Percentiles rank a stretch among this genome's conserved stretches.
phyloP scores from a whole-genome alignment of 2,113 vertebrate species.

The Passer domesticus region DNA sequence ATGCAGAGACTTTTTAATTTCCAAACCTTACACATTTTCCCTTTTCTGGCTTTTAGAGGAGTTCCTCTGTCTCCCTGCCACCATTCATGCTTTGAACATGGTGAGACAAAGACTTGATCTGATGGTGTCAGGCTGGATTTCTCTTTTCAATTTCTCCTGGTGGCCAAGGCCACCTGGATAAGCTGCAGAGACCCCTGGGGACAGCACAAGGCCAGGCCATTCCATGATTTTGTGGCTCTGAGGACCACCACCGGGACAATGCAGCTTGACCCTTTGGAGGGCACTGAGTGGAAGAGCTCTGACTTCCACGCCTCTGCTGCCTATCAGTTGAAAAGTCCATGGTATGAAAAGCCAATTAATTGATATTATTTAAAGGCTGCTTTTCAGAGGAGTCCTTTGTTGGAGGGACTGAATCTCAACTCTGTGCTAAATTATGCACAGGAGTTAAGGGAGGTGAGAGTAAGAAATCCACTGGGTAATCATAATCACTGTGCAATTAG shows the following conservation, averaged over 20 bases:
- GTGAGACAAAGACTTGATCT: not conserved
- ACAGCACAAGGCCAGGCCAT: not conserved
- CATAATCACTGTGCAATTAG: constrained; percentile 59
- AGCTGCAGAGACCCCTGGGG: not conserved
- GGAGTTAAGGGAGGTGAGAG: constrained; percentile 52
- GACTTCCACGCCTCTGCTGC: not conserved
- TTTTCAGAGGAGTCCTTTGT: constrained; percentile 17
- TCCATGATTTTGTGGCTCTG: not conserved
- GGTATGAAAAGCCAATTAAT: constrained; percentile 21
- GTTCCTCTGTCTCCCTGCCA: not conserved
- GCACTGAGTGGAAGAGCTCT: not conserved
- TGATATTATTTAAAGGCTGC: constrained; percentile 48
- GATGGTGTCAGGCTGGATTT: not conserved
- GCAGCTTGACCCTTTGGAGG: not conserved
- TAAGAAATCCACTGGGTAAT: constrained; percentile 60
- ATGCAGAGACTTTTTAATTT: not conserved
- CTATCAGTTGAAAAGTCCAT: not conserved
- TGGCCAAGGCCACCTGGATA: not conserved
- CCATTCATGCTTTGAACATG: not conserved
- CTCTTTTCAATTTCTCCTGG: not conserved
- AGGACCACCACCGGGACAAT: not conserved
- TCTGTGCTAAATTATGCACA: constrained; percentile 44
- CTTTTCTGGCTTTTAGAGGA: not conserved
- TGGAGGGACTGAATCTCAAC: not conserved
- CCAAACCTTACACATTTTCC: not conserved